Evolutionary conservation across 2,888 invertebrate genomes (phyloP), one percentile per base, ranked within the genome.

Genomic region (Drosophila borborema): DNA sequence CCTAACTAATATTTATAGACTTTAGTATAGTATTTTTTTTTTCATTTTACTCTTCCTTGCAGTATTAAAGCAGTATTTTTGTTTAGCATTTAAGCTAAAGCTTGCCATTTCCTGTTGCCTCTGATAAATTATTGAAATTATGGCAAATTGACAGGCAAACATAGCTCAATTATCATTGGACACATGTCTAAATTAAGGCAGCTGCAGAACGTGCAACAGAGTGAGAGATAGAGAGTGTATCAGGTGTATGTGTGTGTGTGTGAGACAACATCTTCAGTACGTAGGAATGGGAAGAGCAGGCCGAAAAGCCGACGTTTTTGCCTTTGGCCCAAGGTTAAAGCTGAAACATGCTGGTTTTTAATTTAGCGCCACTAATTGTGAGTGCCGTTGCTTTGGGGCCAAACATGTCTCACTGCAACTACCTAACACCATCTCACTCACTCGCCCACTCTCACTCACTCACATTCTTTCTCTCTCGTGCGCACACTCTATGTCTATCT

Each of bases 341-440:
- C 64, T 72, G 73, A 56, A 79, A 68, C 61, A 58, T 69, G 62
- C 69, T 77, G 75, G 69, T 70, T 79, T 77, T 77, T 77, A 77
- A 77, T 77, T 80, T 77, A 75, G 70, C 76, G 80, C 72, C 69
- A 80, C 80, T 82, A 82, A 80, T 80, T 80, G 80, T 82, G 72
- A 82, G 76, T 72, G 80, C 64, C 72, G 71, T 43, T 63, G 81
- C 59, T 54, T 34, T 53, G 66, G 60, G 71, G 65, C 59, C 62
- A 54, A 60, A 76, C 53, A 68, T 53, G 36, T 64, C 45, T 68
- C 31, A 49, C 40, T 45, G 28, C 53, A n/a, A 14, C 51, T 34
- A 3, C 36, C 28, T 20, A 4, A 4, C 14, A n/a, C 5, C 12
- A 10, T 20, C 40, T 16, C 14, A 14, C 14, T 10, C 31, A 10